These are phyloP conservation scores for Chlorodrepanis virens DNA, from an alignment of 2,113 vertebrate species.

Conservation along the genomic window DNA sequence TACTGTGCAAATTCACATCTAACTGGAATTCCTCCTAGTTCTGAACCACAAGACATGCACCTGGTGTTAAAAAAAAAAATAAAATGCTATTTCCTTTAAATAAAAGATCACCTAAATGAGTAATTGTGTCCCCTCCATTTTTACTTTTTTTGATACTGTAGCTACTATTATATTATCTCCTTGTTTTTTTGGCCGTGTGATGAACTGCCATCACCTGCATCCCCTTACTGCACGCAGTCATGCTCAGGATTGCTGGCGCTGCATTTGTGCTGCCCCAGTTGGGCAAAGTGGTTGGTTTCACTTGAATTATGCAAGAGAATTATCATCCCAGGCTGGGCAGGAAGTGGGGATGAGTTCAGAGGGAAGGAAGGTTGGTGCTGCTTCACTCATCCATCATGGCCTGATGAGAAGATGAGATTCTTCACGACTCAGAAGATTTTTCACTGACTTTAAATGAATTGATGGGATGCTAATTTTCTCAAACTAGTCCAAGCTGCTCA, in stretches of 20 bases:
- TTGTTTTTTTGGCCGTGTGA: not conserved
- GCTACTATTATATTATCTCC: not conserved
- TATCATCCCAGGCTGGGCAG: not conserved
- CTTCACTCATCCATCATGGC: not conserved
- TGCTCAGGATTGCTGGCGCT: not conserved
- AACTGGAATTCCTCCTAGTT: not conserved
- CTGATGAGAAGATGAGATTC: not conserved
- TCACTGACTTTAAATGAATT: not conserved
- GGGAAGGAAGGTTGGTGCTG: not conserved
- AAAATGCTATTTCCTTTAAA: not conserved
- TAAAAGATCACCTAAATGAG: not conserved
- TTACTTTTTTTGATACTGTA: not conserved
- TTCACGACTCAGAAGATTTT: not conserved
- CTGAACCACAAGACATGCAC: not conserved
- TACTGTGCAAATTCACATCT: not conserved
- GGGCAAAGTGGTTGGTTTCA: not conserved
- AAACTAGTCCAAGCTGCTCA: not conserved
- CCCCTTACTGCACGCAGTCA: not conserved
- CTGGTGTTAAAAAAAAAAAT: not conserved
- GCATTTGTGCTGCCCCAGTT: not conserved
- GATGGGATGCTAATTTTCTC: not conserved
- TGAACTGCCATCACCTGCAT: not conserved
- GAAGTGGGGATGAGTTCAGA: not conserved
- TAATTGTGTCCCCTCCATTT: accelerated
- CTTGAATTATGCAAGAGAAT: not conserved